Evolutionary conservation across 2,888 invertebrate species (phyloP).

Genomic region (Chaitophorus viminalis): DNA sequence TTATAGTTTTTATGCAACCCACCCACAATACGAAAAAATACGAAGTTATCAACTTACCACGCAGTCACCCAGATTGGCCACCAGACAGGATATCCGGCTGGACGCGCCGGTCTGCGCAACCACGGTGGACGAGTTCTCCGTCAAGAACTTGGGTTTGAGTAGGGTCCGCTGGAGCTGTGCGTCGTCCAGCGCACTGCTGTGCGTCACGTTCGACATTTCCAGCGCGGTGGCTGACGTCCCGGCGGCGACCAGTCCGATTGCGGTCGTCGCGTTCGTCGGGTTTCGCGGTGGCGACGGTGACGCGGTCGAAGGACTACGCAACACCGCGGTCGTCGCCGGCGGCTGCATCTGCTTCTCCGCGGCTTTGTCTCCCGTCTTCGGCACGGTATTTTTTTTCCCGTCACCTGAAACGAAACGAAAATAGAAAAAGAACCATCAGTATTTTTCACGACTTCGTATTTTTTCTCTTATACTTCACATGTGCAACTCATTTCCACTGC

Average conservation of each 20-base stretch:
- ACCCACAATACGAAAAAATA: too few species aligned
- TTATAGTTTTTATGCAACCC: too few species aligned
- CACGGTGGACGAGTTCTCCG: constrained; percentile 83
- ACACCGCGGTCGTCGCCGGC: not conserved
- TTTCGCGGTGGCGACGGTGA: not conserved
- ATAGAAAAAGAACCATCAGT: too few species aligned
- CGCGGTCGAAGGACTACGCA: not conserved
- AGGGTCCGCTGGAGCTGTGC: constrained; percentile 45
- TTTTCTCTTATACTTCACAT: too few species aligned
- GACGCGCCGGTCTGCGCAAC: constrained; percentile 87
- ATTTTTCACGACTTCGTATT: too few species aligned
- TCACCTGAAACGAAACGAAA: not conserved
- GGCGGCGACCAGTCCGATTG: not conserved
- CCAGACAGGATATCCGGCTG: constrained; percentile 83
- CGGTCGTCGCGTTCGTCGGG: not conserved
- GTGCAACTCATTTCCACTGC: too few species aligned
- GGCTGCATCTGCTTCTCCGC: not conserved
- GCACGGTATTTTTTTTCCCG: constrained; percentile 40
- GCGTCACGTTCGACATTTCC: constrained; percentile 26
- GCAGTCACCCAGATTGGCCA: constrained; percentile 87
- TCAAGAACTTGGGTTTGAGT: constrained; percentile 72
- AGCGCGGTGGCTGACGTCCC: not conserved
- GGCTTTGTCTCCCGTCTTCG: not conserved
- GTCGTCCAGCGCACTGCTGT: constrained; percentile 50
- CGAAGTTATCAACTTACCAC: constrained; percentile 75